phyloP scores from a whole-genome alignment of 2,888 invertebrate genomes.

The Aromia moschata region DNA sequence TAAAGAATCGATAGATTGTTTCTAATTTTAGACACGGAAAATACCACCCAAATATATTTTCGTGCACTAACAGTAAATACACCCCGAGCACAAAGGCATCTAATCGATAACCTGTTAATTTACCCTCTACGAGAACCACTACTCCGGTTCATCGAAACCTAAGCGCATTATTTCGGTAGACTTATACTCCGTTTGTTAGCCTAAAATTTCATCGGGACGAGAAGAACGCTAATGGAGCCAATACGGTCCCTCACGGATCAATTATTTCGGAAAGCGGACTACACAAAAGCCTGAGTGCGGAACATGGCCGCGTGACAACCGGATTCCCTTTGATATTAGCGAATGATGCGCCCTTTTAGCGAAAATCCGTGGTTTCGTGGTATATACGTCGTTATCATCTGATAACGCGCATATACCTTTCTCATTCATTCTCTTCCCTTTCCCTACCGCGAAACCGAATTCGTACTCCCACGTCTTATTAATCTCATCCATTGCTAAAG shows the following conservation, averaged over 20 bases:
- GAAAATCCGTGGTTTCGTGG: too few species aligned
- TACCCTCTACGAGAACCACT: slow-evolving; percentile 4
- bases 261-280: slow-evolving; percentile 22
- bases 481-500: too few species aligned
- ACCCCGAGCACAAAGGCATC: not conserved
- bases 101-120: slow-evolving; percentile 19
- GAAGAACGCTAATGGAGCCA: slow-evolving; percentile 22
- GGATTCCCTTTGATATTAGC: slow-evolving; percentile 14
- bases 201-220: slow-evolving; percentile 19
- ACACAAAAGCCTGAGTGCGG: slow-evolving; percentile 18
- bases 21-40: too few species aligned
- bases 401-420: too few species aligned
- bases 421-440: too few species aligned
- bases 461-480: too few species aligned
- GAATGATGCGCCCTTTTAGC: too few species aligned
- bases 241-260: slow-evolving; percentile 20
- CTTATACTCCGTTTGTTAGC: slow-evolving; percentile 21
- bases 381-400: too few species aligned
- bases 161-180: slow-evolving; percentile 25
- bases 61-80: not conserved
- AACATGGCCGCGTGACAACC: not conserved
- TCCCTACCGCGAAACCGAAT: too few species aligned
- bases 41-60: not conserved
- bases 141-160: slow-evolving; percentile 14
- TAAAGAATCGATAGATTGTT: too few species aligned